Evolutionary conservation across 2,797 vertebrate species (phyloP), one percentile per base, ranked within the genome.

Genomic region (Eurystomus glaucurus): DNA sequence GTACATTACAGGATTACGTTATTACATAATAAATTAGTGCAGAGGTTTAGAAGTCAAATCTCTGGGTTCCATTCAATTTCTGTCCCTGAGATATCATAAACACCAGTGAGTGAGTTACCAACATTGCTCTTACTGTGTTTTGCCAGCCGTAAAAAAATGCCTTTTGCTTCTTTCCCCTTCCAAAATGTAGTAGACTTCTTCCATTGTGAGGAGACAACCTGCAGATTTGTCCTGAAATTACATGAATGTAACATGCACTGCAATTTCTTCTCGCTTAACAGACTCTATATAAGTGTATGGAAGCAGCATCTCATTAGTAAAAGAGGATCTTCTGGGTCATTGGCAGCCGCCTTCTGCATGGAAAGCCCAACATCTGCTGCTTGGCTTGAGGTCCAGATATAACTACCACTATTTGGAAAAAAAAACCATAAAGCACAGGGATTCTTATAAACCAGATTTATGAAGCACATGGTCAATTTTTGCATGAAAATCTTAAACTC

Each of bases 301-400:
- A 62, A 90, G 48, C 43, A 82, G 43, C 35, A 65, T 57, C 69
- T 77, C 33, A 19, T 61, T 58, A 90, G 46, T 45, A 31, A 93
- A n/a, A 81, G n/a, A n/a, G 17, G 10, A 77, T 60, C 46, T 31
- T 92, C 35, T 68, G 22, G 78, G 78, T 85, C 88, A 66, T 33
- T 86, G 80, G 69, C 57, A 88, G 28, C 31, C 0, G 0, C 52
- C 39, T 91, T 72, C 70, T 91, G 29, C 23, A 5, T 39, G 80
- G 70, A 77, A 91, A 85, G 68, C 60, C 75, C 74, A 92, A 87
- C 48, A 66, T 85, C 91, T 96, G 70, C 66, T 87, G 39, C 45
- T 92, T 93, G 84, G 55, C 68, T 68, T 85, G 60, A 89, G 60
- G 84, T 93, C 81, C 71, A 87, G 18, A 45, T 77, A 35, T 74